Base-by-base conservation (phyloP, 2,888 invertebrate species). In the Rhagium mordax region DNA sequence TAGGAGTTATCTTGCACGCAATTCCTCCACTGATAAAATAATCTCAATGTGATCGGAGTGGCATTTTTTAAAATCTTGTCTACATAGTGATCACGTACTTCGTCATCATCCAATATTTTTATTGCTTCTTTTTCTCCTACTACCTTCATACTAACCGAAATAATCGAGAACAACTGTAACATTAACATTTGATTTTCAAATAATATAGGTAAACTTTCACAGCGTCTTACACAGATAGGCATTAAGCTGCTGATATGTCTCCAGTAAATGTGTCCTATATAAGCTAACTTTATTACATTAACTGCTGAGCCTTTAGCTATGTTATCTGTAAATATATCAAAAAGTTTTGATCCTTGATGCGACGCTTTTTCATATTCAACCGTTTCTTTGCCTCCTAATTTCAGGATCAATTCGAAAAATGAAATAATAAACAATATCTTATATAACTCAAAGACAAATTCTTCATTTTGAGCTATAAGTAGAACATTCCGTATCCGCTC, bases 81-180 rank as follows among this genome's bases (percentile, higher is more conserved):
- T 33, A 91, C 82, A 80, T 91, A 94, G 69, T 91, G 89, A 66
- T 92, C 91, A 15, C 93, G 89, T 15, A 90, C 86, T 59, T 90
- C 90, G 62, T 91, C 87, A 0, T 85, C 82, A 49, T 86, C 85
- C 16, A 74, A 55, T 24, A 48, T 21, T 13, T 84, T 48, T 84
- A 8, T 81, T 75, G 8, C 82, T 78, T 24, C 70, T 7, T 72
- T 70, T 15, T 49, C 53, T 3, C 75, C 71, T 3, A 77, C 15
- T 8, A 70, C 55, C 51, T 64, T 75, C 4, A 70, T 57, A 49
- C 66, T 74, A 7, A 74, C 72, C 24, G 77, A 73, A 48, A 92
- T 84, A 29, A 93, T 84, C 0, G 95, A 95, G 55, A 93, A 85
- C 13, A 94, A 86, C 83, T 93, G 91, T 75, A 92, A 88, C 62